Percentiles rank a stretch among this genome's conserved stretches.
These are phyloP conservation scores for Watsonalla cultraria DNA, from an alignment of 2,888 invertebrate species.

Conservation along the genomic window DNA sequence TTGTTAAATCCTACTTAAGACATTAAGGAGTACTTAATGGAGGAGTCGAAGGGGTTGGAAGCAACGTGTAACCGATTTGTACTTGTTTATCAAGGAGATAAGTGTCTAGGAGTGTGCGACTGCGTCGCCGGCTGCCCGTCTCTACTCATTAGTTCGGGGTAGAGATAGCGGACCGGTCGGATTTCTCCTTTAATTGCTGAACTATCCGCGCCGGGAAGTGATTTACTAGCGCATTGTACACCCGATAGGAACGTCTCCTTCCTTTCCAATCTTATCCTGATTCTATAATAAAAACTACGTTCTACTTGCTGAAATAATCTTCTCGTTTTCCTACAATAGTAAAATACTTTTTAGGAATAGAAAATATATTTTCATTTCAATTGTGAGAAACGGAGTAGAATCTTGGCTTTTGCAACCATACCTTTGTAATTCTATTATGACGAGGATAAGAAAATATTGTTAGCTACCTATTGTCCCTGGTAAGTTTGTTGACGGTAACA, in stretches of 20 bases:
- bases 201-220: slow-evolving; percentile 45
- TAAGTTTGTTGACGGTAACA: slow-evolving; percentile 53
- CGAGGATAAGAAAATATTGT: slow-evolving; percentile 40
- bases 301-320: neutral
- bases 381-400: slow-evolving; percentile 18
- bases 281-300: neutral
- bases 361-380: slow-evolving; percentile 18
- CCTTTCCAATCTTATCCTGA: slow-evolving; percentile 1
- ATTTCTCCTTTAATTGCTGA: slow-evolving; percentile 65
- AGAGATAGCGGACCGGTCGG: slow-evolving; percentile 55
- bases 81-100: slow-evolving; percentile 71
- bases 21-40: slow-evolving; percentile 56
- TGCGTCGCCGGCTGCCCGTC: slow-evolving; percentile 45
- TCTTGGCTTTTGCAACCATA: slow-evolving; percentile 24
- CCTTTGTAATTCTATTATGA: slow-evolving; percentile 35
- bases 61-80: slow-evolving; percentile 68
- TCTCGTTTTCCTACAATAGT: slow-evolving; percentile 2
- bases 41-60: slow-evolving; percentile 53
- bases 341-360: slow-evolving; percentile 11
- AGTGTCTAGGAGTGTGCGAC: slow-evolving; percentile 52
- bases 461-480: slow-evolving; percentile 42
- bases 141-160: slow-evolving; percentile 62
- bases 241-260: slow-evolving; percentile 25
- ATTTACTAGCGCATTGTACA: slow-evolving; percentile 45
- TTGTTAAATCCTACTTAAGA: slow-evolving; percentile 57